Percentiles rank a stretch among this genome's conserved stretches.
phyloP scores from a whole-genome alignment of 2,888 invertebrate genomes.

The Trichopria drosophilae region DNA sequence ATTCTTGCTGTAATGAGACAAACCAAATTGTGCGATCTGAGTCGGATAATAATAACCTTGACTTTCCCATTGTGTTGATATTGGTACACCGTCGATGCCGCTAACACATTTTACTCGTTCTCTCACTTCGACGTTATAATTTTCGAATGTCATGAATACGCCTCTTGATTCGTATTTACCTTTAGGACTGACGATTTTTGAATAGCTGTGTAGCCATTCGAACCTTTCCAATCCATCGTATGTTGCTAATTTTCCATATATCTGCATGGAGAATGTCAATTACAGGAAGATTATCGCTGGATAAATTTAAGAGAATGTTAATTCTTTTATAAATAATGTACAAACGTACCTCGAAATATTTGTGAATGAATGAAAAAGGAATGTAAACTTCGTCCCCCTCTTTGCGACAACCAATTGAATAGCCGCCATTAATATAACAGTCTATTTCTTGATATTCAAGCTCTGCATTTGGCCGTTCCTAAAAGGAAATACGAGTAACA shows the following conservation, averaged over 20 bases:
- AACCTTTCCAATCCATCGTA: conserved; percentile 79
- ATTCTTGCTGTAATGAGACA: conserved; percentile 96
- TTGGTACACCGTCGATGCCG: conserved; percentile 89
- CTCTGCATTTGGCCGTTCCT: conserved; percentile 54
- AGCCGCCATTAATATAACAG: conserved; percentile 87
- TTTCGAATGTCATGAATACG: conserved; percentile 94
- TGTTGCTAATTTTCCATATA: conserved; percentile 81
- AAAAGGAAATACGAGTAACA: no score
- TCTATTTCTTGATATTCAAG: conserved; percentile 72
- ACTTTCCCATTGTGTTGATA: conserved; percentile 96
- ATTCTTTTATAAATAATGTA: conserved; percentile 8
- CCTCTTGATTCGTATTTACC: conserved; percentile 87
- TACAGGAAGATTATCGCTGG: neutral
- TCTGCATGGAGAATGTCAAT: conserved; percentile 58
- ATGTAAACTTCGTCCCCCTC: conserved; percentile 86
- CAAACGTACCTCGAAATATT: conserved; percentile 82
- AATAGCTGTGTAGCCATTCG: conserved; percentile 94
- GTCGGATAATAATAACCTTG: conserved; percentile 97
- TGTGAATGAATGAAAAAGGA: conserved; percentile 89
- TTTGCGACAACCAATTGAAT: conserved; percentile 75
- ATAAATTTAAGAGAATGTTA: conserved; percentile 6
- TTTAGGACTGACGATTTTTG: conserved; percentile 86
- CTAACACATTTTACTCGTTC: conserved; percentile 96
- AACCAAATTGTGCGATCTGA: conserved; percentile 96
- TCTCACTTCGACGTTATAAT: conserved; percentile 95